Conservation (phyloP, 2,888 invertebrate genomes). For the Acanthopleura granulata region DNA sequence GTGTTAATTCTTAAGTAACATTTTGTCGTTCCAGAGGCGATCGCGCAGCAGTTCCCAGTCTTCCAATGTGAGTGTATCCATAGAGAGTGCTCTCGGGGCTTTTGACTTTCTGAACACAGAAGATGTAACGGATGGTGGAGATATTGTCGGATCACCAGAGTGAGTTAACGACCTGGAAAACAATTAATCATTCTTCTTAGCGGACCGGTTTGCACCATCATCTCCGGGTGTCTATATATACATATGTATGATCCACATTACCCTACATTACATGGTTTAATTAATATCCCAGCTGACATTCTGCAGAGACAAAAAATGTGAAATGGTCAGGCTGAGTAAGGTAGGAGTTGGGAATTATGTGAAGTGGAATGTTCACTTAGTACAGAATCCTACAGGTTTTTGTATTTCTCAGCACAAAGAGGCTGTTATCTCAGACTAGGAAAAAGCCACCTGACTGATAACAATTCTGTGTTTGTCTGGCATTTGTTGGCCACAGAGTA, state of each 20-base stretch:
- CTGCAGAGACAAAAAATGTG: too few species aligned
- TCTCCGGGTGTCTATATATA: too few species aligned
- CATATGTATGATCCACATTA: background rate
- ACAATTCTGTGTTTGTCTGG: too few species aligned
- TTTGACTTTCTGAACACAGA: constrained; percentile 73
- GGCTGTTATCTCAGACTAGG: too few species aligned
- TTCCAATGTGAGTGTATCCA: constrained; percentile 71
- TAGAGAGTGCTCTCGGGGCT: constrained; percentile 72
- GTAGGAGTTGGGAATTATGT: too few species aligned
- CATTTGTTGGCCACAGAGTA: too few species aligned
- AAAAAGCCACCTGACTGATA: too few species aligned
- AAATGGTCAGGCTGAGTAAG: too few species aligned
- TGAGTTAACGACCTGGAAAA: background rate
- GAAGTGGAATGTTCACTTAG: too few species aligned
- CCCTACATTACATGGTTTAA: background rate
- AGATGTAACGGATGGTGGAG: constrained; percentile 58
- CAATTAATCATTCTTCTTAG: constrained; percentile 4
- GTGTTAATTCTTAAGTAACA: background rate
- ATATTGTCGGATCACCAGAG: constrained; percentile 21
- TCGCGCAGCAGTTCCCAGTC: constrained; percentile 60
- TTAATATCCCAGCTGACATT: background rate
- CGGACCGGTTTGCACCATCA: background rate
- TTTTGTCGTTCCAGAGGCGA: constrained; percentile 43
- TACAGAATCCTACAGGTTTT: too few species aligned
- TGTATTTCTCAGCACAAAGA: too few species aligned